phyloP scores from a whole-genome alignment of 2,888 invertebrate species.

The Harpalus rufipes region DNA sequence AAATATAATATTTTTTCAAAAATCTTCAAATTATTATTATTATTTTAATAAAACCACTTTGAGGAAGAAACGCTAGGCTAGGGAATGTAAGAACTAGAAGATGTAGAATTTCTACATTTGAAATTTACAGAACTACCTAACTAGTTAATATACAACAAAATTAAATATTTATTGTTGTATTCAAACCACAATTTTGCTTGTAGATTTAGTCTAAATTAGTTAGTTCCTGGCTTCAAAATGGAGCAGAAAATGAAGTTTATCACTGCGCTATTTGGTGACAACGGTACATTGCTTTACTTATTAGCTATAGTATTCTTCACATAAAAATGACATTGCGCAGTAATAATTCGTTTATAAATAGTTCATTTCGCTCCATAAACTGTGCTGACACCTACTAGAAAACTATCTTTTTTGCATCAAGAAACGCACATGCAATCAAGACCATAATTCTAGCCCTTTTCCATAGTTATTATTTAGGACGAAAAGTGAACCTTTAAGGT shows the following conservation, averaged over 20 bases:
- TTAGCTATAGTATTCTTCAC: too few species aligned
- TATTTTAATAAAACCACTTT: constrained; percentile 15
- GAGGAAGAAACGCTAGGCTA: constrained; percentile 58
- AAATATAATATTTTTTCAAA: constrained; percentile 54
- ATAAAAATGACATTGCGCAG: too few species aligned
- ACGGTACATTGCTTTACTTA: background rate
- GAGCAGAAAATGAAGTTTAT: background rate
- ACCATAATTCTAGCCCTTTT: too few species aligned
- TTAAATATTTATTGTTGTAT: constrained; percentile 37
- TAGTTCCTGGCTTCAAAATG: constrained; percentile 22
- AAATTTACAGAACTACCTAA: constrained; percentile 43
- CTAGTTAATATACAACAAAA: constrained; percentile 39
- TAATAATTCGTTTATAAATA: too few species aligned
- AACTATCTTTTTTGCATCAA: too few species aligned
- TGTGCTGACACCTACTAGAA: too few species aligned
- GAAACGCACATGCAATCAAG: too few species aligned
- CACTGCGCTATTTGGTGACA: background rate
- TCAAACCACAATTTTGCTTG: constrained; percentile 47
- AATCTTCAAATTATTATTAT: constrained; percentile 34
- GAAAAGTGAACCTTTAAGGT: too few species aligned
- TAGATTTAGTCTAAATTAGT: constrained; percentile 10
- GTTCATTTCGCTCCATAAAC: too few species aligned
- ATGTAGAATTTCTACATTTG: constrained; percentile 45
- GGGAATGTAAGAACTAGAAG: constrained; percentile 57
- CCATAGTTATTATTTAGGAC: too few species aligned